Evolutionary conservation across 2,113 vertebrate species (phyloP).

Genomic region (Mixornis gularis): DNA sequence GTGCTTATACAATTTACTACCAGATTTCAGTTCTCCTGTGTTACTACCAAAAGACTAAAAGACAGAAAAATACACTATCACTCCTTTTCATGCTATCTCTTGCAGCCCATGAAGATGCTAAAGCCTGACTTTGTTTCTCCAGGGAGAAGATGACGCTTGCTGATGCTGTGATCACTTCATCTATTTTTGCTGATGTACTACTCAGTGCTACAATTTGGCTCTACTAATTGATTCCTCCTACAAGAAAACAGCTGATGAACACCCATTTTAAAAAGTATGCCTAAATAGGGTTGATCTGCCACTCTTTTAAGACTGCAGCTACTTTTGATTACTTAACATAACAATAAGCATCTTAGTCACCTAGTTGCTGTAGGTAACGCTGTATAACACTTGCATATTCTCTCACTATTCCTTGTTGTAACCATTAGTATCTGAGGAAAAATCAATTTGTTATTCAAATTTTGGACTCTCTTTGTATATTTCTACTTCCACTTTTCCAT

Average conservation of each 20-base stretch:
- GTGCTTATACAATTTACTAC: not conserved
- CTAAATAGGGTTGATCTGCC: conserved; percentile 18
- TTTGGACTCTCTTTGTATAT: not conserved
- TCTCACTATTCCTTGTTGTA: not conserved
- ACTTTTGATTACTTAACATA: conserved; percentile 44
- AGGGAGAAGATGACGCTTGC: not conserved
- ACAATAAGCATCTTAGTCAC: conserved; percentile 39
- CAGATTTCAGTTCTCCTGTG: not conserved
- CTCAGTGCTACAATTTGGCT: conserved; percentile 8
- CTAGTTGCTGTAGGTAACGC: not conserved
- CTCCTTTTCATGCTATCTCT: not conserved
- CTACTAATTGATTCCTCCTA: conserved; percentile 53
- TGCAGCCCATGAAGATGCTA: not conserved
- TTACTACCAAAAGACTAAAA: not conserved
- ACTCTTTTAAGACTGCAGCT: conserved; percentile 13
- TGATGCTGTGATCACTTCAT: not conserved
- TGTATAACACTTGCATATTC: not conserved
- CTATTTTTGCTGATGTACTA: conserved; percentile 52
- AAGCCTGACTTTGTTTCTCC: not conserved
- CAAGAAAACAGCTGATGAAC: conserved; percentile 40
- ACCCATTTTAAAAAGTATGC: not conserved
- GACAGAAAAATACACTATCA: not conserved
- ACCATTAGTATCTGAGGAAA: not conserved
- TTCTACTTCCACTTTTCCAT: not conserved
- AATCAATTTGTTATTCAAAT: not conserved